Percentiles rank a stretch among this genome's conserved stretches.
Evolutionary conservation across 2,888 invertebrate species (phyloP).

Genomic region (Drosophila stalkeri): DNA sequence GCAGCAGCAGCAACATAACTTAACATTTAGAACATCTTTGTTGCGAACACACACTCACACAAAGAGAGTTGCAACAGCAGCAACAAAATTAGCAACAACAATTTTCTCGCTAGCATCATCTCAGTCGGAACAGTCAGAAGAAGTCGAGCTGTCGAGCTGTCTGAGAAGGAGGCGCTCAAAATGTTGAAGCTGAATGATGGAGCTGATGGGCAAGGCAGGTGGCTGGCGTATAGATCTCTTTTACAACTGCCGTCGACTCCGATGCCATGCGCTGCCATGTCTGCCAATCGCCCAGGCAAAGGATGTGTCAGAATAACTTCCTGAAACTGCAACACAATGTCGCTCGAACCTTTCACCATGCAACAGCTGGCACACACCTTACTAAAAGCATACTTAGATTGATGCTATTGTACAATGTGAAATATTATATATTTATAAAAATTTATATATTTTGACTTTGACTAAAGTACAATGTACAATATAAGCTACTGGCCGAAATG

Average conservation of each 20-base stretch:
- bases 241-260: constrained; percentile 33
- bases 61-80: constrained; percentile 18
- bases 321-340: constrained; percentile 43
- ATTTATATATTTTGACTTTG: too few relatives aligned
- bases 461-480: too few relatives aligned
- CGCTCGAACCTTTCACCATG: constrained; percentile 43
- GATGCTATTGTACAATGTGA: too few relatives aligned
- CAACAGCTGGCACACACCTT: not conserved
- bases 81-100: constrained; percentile 16
- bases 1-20: constrained; percentile 28
- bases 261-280: constrained; percentile 8
- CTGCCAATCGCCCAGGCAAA: constrained; percentile 47
- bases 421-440: too few relatives aligned
- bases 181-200: constrained; percentile 17
- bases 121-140: constrained; percentile 6
- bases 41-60: constrained; percentile 26
- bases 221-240: constrained; percentile 40
- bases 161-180: constrained; percentile 22
- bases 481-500: too few relatives aligned
- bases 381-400: not conserved
- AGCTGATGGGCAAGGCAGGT: constrained; percentile 13
- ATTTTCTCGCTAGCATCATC: constrained; percentile 37
- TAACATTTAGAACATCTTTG: constrained; percentile 77
- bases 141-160: constrained; percentile 12
- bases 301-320: constrained; percentile 63